Base-by-base conservation (phyloP, 2,797 vertebrate species). In the Pogoniulus pusillus region DNA sequence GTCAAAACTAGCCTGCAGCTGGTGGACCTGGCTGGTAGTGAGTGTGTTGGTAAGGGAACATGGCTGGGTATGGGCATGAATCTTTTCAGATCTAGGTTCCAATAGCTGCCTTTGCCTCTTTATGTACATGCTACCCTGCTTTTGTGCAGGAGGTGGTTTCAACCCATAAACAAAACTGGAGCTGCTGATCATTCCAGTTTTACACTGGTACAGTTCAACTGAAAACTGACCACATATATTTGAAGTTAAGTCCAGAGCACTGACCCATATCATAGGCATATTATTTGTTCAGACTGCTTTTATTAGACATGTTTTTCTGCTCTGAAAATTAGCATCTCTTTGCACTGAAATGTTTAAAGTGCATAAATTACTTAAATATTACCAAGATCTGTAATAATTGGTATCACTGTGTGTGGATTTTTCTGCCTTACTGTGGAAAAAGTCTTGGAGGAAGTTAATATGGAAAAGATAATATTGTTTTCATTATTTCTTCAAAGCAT, bases 11-110 rank as follows among this genome's bases (percentile, higher is more conserved):
- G 96, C 85, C 94, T 99, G 93, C 98, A 98, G 96, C 96, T 98
- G 76, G 98, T 99, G 93, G 98, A 99, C 94, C 97, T 99, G 94
- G 98, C 98, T 1, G 98, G 98, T 41, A 98, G 98, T 0, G 98
- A 99, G 96, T 98, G 98, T 78, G 97, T 96, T 0, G 98, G 98
- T 98, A 94, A 96, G 98, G 1, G 2, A 66, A 37, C 0, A 0
- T 9, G 8, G 11, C 30, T 79, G 43, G 37, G 29, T 1, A 2
- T 24, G 47, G 69, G 55, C 59, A 66, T 0, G 16, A 55, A 51
- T 66, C 51, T 20, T 69, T 16, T 7, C 2, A 12, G 55, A 45
- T 58, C 29, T 4, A 7, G 43, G 29, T 57, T 57, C n/a, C 41
- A 72, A 5, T 30, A 35, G 34, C 27, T 72, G 39, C 22, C 19